phyloP scores from a whole-genome alignment of 92 coral and sea anemone genomes.

The Phenganax stokvisi region DNA sequence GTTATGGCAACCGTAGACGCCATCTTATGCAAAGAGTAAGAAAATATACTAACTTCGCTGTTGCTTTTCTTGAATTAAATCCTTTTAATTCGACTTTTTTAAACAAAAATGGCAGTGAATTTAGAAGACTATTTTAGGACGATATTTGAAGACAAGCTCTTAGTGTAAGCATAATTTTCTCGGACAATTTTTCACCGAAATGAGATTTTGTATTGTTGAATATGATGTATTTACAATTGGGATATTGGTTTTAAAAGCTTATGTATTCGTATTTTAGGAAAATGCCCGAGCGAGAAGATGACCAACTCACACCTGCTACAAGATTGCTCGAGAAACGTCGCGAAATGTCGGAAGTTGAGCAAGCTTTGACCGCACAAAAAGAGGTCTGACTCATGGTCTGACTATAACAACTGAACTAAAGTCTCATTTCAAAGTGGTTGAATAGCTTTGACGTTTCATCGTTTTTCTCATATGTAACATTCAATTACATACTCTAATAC shows the following conservation, averaged over 20 bases:
- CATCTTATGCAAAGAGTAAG: slow-evolving; percentile 11
- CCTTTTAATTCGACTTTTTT: background rate
- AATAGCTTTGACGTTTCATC: too few relatives aligned
- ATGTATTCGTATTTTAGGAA: slow-evolving; percentile 52
- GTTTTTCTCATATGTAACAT: too few relatives aligned
- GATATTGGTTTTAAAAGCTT: slow-evolving; percentile 18
- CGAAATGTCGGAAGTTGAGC: slow-evolving; percentile 98
- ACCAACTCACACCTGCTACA: slow-evolving; percentile 96
- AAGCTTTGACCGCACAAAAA: slow-evolving; percentile 94
- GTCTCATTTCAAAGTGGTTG: background rate
- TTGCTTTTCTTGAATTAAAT: slow-evolving; percentile 14
- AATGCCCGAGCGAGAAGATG: slow-evolving; percentile 99
- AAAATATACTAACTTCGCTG: background rate
- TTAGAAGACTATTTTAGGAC: slow-evolving; percentile 96
- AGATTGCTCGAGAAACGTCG: slow-evolving; percentile 93
- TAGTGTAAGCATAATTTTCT: slow-evolving; percentile 70
- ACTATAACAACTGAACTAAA: too few relatives aligned
- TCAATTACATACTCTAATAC: too few relatives aligned
- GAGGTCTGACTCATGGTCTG: slow-evolving; percentile 76
- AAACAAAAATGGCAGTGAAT: slow-evolving; percentile 67
- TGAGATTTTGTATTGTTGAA: background rate
- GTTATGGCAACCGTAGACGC: slow-evolving; percentile 27
- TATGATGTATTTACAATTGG: background rate
- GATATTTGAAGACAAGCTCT: slow-evolving; percentile 96
- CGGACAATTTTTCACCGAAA: background rate